A percentile compares a stretch with the other conserved stretches of the same genome.
Conservation (phyloP, 2,113 vertebrate species). For the Sapajus apella region DNA sequence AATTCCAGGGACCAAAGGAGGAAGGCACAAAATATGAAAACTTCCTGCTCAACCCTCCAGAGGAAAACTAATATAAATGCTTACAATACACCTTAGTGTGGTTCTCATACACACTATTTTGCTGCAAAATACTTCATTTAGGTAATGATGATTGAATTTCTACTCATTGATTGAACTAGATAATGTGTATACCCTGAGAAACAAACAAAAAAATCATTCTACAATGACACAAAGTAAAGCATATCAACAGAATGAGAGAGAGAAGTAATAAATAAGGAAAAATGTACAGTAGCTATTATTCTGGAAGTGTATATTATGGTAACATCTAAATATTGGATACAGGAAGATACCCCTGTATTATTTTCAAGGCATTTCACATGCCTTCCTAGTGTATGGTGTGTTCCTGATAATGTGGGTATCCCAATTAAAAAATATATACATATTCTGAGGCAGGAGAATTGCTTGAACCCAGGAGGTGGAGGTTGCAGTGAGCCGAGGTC, state of each 20-base stretch:
- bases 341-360: background rate
- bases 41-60: background rate
- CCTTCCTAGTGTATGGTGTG: fast-evolving
- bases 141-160: background rate
- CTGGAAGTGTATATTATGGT: background rate
- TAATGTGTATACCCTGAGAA: background rate
- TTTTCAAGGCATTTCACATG: background rate
- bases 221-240: background rate
- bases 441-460: too few species aligned
- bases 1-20: background rate
- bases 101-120: background rate
- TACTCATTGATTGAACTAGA: background rate
- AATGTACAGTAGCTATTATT: background rate
- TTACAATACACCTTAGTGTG: background rate
- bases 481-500: too few species aligned
- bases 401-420: background rate
- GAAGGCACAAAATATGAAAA: background rate
- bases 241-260: background rate
- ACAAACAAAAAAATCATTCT: background rate
- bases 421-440: background rate
- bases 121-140: background rate
- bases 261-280: background rate
- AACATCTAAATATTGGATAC: background rate
- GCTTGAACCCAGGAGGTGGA: too few species aligned
- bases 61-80: background rate